A percentile compares a stretch with the other conserved stretches of the same genome.
Evolutionary conservation across 2,888 invertebrate genomes (phyloP).

Genomic region (Cheilosia vulpina): DNA sequence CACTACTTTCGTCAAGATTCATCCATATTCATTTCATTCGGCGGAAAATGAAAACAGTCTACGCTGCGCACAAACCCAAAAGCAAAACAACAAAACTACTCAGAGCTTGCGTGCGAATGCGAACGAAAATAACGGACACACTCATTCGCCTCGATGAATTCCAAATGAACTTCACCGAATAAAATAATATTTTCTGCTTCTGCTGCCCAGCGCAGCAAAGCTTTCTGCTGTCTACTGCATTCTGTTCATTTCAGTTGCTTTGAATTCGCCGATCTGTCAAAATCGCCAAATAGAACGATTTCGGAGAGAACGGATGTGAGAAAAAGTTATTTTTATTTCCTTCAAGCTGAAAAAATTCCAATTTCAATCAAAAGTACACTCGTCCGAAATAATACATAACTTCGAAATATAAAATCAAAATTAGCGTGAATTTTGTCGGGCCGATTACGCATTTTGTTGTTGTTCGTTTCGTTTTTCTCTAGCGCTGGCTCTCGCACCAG

Average conservation of each 20-base stretch:
- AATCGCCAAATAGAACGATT: constrained; percentile 69
- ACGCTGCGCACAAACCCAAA: background rate
- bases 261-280: constrained; percentile 76
- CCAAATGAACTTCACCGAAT: constrained; percentile 5
- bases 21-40: constrained; percentile 2
- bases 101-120: constrained; percentile 15
- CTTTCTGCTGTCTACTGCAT: constrained; percentile 52
- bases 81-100: background rate
- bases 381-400: background rate
- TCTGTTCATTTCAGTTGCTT: constrained; percentile 75
- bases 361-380: constrained; percentile 25
- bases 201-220: constrained; percentile 2
- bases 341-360: constrained; percentile 24
- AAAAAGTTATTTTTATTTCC: constrained; percentile 46
- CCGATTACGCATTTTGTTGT: constrained; percentile 40
- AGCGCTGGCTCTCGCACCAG: constrained; percentile 22
- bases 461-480: constrained; percentile 21
- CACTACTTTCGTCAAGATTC: constrained; percentile 29
- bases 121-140: constrained; percentile 52
- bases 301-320: constrained; percentile 73
- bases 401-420: constrained; percentile 2
- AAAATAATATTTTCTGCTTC: constrained; percentile 34
- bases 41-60: background rate
- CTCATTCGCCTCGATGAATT: constrained; percentile 28
- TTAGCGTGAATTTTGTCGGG: constrained; percentile 28